A percentile compares a stretch with the other conserved stretches of the same genome.
These are phyloP conservation scores for Myripristis jacobus DNA, from an alignment of 2,797 vertebrate genomes.

Conservation along the genomic window DNA sequence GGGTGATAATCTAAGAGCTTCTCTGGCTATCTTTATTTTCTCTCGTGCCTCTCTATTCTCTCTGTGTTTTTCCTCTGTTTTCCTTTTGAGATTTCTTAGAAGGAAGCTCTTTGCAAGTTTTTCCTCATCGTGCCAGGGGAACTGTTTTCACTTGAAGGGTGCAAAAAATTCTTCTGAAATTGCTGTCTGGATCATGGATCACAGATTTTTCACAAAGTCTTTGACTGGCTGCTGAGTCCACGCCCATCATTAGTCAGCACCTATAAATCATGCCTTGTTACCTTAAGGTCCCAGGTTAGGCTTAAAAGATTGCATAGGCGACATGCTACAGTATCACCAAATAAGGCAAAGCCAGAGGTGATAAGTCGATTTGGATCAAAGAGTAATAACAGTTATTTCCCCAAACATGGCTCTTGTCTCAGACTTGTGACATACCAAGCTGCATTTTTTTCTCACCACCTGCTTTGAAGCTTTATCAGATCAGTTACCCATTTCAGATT, in stretches of 20 bases:
- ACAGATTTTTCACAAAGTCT: slow-evolving; percentile 7
- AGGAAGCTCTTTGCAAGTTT: slow-evolving; percentile 29
- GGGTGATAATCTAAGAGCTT: slow-evolving; percentile 75
- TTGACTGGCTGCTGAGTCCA: background rate
- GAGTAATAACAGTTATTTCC: slow-evolving; percentile 16
- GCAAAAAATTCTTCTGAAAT: background rate
- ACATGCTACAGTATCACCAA: slow-evolving; percentile 36
- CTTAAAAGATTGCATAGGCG: slow-evolving; percentile 15
- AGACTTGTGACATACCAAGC: background rate
- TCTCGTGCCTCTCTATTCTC: slow-evolving; percentile 12
- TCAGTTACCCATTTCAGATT: slow-evolving; percentile 44
- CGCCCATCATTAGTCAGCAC: slow-evolving; percentile 7
- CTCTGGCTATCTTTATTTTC: slow-evolving; percentile 43
- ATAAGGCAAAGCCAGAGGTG: slow-evolving; percentile 22
- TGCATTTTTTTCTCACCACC: slow-evolving; percentile 3
- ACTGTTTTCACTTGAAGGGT: background rate
- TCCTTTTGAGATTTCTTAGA: slow-evolving; percentile 32
- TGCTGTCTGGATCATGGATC: slow-evolving; percentile 11
- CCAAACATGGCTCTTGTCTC: slow-evolving; percentile 25
- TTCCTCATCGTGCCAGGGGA: slow-evolving; percentile 9
- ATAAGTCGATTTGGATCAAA: slow-evolving; percentile 16
- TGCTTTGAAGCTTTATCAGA: slow-evolving; percentile 62
- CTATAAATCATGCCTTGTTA: slow-evolving; percentile 34
- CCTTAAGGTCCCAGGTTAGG: slow-evolving; percentile 30
- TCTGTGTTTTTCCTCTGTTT: background rate